phyloP scores from a whole-genome alignment of 2,113 vertebrate species.

The Heterotis niloticus region DNA sequence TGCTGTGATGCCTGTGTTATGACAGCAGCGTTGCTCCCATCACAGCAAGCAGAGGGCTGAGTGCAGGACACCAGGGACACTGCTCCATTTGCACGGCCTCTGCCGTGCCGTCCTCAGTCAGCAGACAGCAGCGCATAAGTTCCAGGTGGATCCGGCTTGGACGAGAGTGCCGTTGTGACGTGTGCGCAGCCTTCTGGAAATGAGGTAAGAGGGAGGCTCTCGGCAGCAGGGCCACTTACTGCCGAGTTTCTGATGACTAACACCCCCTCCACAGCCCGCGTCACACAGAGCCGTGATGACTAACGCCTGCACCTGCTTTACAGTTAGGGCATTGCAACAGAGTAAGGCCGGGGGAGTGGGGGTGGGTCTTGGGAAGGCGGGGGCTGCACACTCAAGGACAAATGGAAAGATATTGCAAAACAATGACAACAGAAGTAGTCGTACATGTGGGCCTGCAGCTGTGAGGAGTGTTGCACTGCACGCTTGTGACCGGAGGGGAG shows the following conservation, averaged over 20 bases:
- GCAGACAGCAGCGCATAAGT: background rate
- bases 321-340: conserved; percentile 27
- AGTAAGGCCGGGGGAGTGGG: background rate
- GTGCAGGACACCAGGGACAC: too few relatives aligned
- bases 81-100: too few relatives aligned
- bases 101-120: too few relatives aligned
- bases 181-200: background rate
- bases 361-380: background rate
- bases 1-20: background rate
- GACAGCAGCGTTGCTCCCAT: too few relatives aligned
- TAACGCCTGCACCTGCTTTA: conserved; percentile 32
- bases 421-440: conserved; percentile 17
- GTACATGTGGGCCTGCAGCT: conserved; percentile 24
- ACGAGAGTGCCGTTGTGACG: background rate
- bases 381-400: conserved; percentile 5
- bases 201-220: conserved; percentile 5
- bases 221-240: background rate
- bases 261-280: background rate
- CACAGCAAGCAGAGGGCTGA: too few relatives aligned
- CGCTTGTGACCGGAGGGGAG: background rate
- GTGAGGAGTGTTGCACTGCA: conserved; percentile 5
- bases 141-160: background rate
- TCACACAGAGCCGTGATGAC: conserved; percentile 20
- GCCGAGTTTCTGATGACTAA: conserved; percentile 20
- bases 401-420: conserved; percentile 27